A percentile compares a stretch with the other conserved stretches of the same genome.
Conservation (phyloP, 2,113 vertebrate species). For the Menura novaehollandiae region DNA sequence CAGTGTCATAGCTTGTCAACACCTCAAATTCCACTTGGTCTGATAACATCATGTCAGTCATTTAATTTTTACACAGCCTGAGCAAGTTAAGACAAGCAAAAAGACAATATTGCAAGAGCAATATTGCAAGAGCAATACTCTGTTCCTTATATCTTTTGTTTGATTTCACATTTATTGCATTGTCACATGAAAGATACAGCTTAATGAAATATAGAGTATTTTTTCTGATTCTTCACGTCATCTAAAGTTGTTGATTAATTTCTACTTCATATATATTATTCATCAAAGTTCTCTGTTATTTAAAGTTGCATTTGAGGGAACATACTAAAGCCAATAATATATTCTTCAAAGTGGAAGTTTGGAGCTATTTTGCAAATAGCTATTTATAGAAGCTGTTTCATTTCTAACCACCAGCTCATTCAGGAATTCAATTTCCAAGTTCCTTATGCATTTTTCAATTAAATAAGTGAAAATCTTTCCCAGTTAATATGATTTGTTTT, state of each 20-base stretch:
- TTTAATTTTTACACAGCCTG: background rate
- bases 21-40: background rate
- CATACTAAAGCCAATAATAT: background rate
- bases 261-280: conserved; percentile 63
- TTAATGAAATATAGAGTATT: conserved; percentile 2
- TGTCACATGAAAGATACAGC: background rate
- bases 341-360: conserved; percentile 27
- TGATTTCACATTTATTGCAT: conserved; percentile 31
- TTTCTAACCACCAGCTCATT: background rate
- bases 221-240: conserved; percentile 22
- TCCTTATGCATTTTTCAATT: background rate
- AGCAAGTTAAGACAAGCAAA: background rate
- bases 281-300: conserved; percentile 54
- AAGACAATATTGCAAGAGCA: background rate
- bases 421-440: background rate
- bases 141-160: background rate
- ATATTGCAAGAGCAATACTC: background rate
- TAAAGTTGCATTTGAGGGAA: conserved; percentile 38
- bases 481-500: background rate
- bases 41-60: background rate
- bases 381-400: background rate
- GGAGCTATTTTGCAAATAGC: background rate
- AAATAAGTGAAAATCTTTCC: background rate
- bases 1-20: background rate
- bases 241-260: conserved; percentile 54